phyloP scores from a whole-genome alignment of 1,140 invertebrate genomes.

The Pseudachorutes palmiensis region DNA sequence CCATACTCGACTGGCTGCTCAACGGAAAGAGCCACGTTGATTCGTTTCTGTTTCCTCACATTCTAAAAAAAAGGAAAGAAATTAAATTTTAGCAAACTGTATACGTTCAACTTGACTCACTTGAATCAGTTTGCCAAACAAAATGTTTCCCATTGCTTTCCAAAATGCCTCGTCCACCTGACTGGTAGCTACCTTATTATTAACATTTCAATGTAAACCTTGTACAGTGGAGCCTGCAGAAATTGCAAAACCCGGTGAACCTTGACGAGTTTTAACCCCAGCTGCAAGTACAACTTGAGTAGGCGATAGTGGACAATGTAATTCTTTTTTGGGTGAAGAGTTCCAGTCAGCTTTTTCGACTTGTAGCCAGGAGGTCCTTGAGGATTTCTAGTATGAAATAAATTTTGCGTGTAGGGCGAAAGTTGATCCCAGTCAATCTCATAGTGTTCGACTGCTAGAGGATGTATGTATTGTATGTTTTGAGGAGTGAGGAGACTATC shows the following conservation, averaged over 20 bases:
- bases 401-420: not conserved
- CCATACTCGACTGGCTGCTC: constrained; percentile 29
- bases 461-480: constrained; percentile 48
- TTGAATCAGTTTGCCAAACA: constrained; percentile 39
- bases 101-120: too few species aligned
- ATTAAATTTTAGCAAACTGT: too few species aligned
- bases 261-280: constrained; percentile 13
- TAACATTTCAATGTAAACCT: constrained; percentile 11
- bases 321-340: constrained; percentile 14
- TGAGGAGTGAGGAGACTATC: too few species aligned
- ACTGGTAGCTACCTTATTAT: not conserved
- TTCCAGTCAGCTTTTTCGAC: constrained; percentile 1
- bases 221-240: not conserved
- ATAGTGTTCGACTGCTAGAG: constrained; percentile 43
- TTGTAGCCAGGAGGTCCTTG: not conserved
- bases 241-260: constrained; percentile 10
- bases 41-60: constrained; percentile 36
- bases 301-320: constrained; percentile 18
- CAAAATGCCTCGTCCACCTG: constrained; percentile 19
- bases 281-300: constrained; percentile 14
- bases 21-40: constrained; percentile 24
- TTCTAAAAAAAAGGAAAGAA: too few species aligned
- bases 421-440: not conserved
- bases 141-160: constrained; percentile 11
- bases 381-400: not conserved